Evolutionary conservation across 2,888 invertebrate species (phyloP), one percentile per base, ranked within the genome.

Genomic region (Eilema griseolum): DNA sequence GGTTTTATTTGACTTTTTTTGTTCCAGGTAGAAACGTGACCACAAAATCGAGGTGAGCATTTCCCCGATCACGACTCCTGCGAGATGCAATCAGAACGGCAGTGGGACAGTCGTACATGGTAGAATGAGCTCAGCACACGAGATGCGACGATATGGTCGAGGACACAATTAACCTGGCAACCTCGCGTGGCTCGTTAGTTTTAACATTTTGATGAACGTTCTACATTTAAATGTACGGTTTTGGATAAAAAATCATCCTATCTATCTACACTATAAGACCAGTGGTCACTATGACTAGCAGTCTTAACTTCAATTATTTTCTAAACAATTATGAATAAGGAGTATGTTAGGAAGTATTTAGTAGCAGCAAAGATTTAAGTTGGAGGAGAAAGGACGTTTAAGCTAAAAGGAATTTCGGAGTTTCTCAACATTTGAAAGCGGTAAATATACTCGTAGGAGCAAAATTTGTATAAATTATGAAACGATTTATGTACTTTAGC

Each of bases 11-110:
- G 14, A 79, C 80, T 82, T 71, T 81, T 37, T 87, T 82, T 88
- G 82, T 83, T 86, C 84, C 86, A 86, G 86, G 87, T 86, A 89
- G 85, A 90, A 93, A 93, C 93, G 93, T 94, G 93, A 92, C 92
- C 84, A 83, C 81, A 80, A 83, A 87, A 81, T 84, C 85, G 86
- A 88, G 84, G 64, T 84, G 85, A 83, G 85, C 84, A 86, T 90
- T 90, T 88, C 85, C 87, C 86, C 85, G 88, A 90, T 93, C 93
- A 93, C 93, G 93, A 94, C 86, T 80, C 80, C 78, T 81, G 83
- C 78, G 86, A 88, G 89, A 92, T 91, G 88, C 85, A 83, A 90
- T 90, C 91, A 86, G 73, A 72, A 74, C 74, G 76, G 78, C 81
- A 83, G 82, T 83, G 86, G 86, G 87, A 86, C 86, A 86, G 84